Percentiles rank a stretch among this genome's conserved stretches.
These are phyloP conservation scores for Periophthalmus modestus DNA, from an alignment of 2,113 vertebrate species.

Conservation along the genomic window DNA sequence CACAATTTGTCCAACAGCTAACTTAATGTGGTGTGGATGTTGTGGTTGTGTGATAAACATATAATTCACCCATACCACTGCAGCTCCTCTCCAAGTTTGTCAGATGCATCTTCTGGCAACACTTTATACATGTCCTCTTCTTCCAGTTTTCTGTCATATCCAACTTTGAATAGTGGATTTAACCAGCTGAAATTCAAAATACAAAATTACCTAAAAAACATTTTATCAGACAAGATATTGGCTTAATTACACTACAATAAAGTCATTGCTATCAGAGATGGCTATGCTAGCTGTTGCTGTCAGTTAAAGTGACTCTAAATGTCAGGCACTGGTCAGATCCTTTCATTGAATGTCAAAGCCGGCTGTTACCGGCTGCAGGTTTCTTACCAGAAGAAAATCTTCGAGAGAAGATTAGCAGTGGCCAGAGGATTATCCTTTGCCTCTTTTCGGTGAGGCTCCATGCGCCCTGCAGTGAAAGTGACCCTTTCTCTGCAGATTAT, in stretches of 20 bases:
- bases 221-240: background rate
- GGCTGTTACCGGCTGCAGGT: conserved; percentile 43
- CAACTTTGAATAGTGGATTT: conserved; percentile 87
- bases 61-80: conserved; percentile 79
- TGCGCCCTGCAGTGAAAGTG: conserved; percentile 33
- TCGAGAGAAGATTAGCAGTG: conserved; percentile 75
- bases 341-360: conserved; percentile 49
- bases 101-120: conserved; percentile 86
- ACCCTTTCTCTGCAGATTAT: conserved; percentile 28
- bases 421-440: conserved; percentile 71
- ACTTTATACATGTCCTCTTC: conserved; percentile 93
- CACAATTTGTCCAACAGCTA: background rate
- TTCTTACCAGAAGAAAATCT: conserved; percentile 80
- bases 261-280: background rate
- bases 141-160: conserved; percentile 84
- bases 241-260: background rate
- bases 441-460: conserved; percentile 62
- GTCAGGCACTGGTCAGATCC: conserved; percentile 35
- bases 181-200: conserved; percentile 82
- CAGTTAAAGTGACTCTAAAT: conserved; percentile 7
- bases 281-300: background rate
- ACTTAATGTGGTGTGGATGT: background rate
- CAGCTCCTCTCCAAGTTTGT: conserved; percentile 84
- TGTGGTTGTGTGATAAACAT: background rate
- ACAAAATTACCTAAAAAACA: background rate